These are phyloP conservation scores for Silurus lanzhouensis DNA, from an alignment of 2,797 vertebrate species.

Conservation along the genomic window DNA sequence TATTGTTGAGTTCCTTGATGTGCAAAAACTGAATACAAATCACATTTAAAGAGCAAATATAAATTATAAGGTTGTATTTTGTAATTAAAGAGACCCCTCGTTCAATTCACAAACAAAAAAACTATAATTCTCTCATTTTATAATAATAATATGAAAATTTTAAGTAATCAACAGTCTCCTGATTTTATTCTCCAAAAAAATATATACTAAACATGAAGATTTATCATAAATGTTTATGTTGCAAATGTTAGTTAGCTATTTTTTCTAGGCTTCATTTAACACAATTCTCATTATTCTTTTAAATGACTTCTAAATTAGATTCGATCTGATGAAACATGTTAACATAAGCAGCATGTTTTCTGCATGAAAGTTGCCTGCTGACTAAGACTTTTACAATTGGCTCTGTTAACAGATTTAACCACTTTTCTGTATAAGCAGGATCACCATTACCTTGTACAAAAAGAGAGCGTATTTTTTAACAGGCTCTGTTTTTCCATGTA, in stretches of 20 bases:
- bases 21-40: too few relatives aligned
- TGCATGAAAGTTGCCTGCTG: not conserved
- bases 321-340: not conserved
- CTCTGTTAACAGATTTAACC: not conserved
- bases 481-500: slow-evolving; percentile 4
- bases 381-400: not conserved
- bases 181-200: not conserved
- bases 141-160: too few relatives aligned
- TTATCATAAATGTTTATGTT: too few relatives aligned
- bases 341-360: not conserved
- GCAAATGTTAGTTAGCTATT: not conserved
- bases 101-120: not conserved
- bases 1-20: too few relatives aligned
- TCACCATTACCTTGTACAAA: slow-evolving; percentile 17
- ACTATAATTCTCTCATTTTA: too few relatives aligned
- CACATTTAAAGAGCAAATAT: too few relatives aligned
- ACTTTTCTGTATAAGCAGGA: not conserved
- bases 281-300: not conserved
- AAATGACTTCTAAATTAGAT: not conserved
- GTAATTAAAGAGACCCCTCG: not conserved
- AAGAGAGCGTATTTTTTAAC: not conserved
- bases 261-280: not conserved
- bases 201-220: too few relatives aligned
- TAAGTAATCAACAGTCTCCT: not conserved
- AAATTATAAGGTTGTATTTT: not conserved